These are phyloP conservation scores for Nomada fucata DNA, from an alignment of 2,888 invertebrate genomes.

Conservation along the genomic window DNA sequence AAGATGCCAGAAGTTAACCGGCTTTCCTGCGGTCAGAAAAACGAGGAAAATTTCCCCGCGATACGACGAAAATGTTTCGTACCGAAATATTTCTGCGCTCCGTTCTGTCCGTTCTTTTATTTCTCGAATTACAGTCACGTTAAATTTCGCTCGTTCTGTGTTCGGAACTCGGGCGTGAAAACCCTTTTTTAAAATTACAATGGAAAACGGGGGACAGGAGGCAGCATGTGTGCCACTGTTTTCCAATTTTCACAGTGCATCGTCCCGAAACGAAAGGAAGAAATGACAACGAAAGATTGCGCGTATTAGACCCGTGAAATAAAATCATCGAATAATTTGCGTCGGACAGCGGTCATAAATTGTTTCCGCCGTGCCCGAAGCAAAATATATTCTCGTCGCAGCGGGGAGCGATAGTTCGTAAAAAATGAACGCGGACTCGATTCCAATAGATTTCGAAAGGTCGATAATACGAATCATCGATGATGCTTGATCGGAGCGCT, in stretches of 20 bases:
- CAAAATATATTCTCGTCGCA: too few relatives aligned
- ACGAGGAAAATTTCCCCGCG: not conserved
- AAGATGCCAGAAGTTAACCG: not conserved
- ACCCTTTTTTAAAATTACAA: not conserved
- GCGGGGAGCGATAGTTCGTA: too few relatives aligned
- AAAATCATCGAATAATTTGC: too few relatives aligned
- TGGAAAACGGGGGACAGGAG: not conserved
- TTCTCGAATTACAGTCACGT: not conserved
- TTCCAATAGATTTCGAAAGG: not conserved
- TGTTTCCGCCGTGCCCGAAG: too few relatives aligned
- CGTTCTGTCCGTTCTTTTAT: not conserved
- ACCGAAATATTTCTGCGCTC: not conserved
- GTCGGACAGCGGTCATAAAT: too few relatives aligned
- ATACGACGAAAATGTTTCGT: not conserved
- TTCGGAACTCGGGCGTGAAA: not conserved
- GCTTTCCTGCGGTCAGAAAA: not conserved
- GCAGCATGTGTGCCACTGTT: not conserved
- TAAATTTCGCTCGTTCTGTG: conserved; percentile 5
- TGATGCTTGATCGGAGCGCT: too few relatives aligned
- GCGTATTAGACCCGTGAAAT: too few relatives aligned
- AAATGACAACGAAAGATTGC: too few relatives aligned
- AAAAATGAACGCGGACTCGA: not conserved
- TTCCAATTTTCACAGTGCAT: not conserved
- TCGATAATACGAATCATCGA: not conserved
- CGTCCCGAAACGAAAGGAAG: too few relatives aligned